phyloP scores from a whole-genome alignment of 2,888 invertebrate genomes.

The Drosophila demipolita region DNA sequence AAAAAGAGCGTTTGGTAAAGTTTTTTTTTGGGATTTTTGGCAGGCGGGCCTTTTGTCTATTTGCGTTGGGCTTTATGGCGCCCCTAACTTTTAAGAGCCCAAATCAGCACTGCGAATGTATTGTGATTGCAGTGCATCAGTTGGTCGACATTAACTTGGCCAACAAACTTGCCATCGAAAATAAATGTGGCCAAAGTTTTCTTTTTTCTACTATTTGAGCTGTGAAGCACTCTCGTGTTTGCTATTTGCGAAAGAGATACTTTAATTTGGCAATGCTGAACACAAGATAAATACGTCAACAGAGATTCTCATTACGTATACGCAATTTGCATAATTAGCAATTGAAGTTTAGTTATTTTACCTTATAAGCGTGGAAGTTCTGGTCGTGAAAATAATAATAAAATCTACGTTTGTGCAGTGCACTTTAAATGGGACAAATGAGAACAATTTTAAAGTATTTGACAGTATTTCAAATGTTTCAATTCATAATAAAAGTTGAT shows the following conservation, averaged over 20 bases:
- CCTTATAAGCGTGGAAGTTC: background rate
- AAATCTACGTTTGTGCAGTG: background rate
- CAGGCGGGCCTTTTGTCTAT: constrained; percentile 48
- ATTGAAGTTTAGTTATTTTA: constrained; percentile 17
- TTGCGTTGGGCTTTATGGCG: constrained; percentile 49
- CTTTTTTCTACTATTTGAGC: constrained; percentile 42
- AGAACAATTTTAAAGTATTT: background rate
- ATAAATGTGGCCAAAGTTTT: constrained; percentile 43
- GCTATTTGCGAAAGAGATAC: constrained; percentile 11
- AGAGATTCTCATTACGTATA: constrained; percentile 10
- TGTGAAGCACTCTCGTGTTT: constrained; percentile 33
- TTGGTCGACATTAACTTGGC: constrained; percentile 19
- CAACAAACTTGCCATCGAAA: constrained; percentile 27
- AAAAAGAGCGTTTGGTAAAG: constrained; percentile 44
- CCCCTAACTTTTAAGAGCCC: constrained; percentile 42
- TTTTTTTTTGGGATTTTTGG: constrained; percentile 55
- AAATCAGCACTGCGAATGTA: constrained; percentile 28
- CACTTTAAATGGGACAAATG: background rate
- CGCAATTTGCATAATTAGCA: constrained; percentile 15
- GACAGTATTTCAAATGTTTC: background rate
- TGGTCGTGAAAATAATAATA: background rate
- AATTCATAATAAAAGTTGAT: background rate
- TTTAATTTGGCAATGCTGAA: constrained; percentile 13
- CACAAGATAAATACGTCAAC: constrained; percentile 10
- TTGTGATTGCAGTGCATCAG: constrained; percentile 45